Percentiles rank a stretch among this genome's conserved stretches.
Conservation (phyloP, 2,888 invertebrate species). For the Blera fallax region DNA sequence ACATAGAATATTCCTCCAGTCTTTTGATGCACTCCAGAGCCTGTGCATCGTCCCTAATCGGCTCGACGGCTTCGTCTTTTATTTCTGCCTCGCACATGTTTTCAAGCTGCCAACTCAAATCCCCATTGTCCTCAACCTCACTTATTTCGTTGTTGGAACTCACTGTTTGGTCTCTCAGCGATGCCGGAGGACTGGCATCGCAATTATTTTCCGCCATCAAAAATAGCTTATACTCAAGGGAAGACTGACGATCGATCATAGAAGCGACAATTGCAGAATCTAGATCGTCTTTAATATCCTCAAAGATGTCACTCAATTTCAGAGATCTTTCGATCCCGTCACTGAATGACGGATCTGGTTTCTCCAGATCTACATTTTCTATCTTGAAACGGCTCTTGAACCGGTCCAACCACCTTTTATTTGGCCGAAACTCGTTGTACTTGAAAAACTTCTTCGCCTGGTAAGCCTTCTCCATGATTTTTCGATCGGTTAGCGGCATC, state of each 20-base stretch:
- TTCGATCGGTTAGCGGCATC: conserved; percentile 18
- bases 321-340: conserved; percentile 6
- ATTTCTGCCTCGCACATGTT: conserved; percentile 18
- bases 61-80: not conserved
- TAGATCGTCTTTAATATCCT: conserved; percentile 40
- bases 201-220: not conserved
- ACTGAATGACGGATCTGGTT: not conserved
- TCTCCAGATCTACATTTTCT: not conserved
- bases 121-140: conserved; percentile 13
- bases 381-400: conserved; percentile 52
- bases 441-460: conserved; percentile 51
- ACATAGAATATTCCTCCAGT: conserved; percentile 79
- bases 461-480: conserved; percentile 46
- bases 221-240: not conserved
- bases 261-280: not conserved
- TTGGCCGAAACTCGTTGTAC: conserved; percentile 54
- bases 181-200: not conserved
- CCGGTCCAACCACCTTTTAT: conserved; percentile 54
- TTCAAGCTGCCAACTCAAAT: not conserved
- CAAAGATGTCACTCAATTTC: conserved; percentile 37
- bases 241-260: not conserved
- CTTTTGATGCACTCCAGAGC: conserved; percentile 78
- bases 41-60: conserved; percentile 75
- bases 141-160: conserved; percentile 37
- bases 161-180: conserved; percentile 8